A percentile compares a stretch with the other conserved stretches of the same genome.
Conservation (phyloP, 2,888 invertebrate genomes). For the Rhorus exstirpatorius region DNA sequence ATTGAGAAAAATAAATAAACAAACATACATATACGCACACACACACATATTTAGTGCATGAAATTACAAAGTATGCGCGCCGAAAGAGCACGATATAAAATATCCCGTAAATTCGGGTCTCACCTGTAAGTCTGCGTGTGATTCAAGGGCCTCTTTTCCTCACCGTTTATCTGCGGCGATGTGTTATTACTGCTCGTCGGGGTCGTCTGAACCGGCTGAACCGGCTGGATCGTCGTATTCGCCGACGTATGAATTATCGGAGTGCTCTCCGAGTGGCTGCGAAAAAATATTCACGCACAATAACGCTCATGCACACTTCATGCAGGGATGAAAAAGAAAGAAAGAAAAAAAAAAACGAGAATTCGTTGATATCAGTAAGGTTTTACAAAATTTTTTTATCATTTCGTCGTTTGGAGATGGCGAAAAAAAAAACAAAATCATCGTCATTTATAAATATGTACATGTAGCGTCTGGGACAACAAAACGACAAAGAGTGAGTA, state of each 20-base stretch:
- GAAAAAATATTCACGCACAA: constrained; percentile 76
- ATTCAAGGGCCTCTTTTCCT: constrained; percentile 89
- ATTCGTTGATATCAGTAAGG: not conserved
- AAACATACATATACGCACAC: constrained; percentile 4
- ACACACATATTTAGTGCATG: no score
- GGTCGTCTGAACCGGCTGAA: constrained; percentile 77
- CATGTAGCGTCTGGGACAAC: no score
- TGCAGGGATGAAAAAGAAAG: constrained; percentile 47
- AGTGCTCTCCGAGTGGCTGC: constrained; percentile 81
- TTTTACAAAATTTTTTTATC: no score
- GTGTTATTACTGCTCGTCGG: constrained; percentile 71
- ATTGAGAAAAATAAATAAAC: not conserved
- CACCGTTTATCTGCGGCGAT: constrained; percentile 87
- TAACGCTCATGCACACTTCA: constrained; percentile 74
- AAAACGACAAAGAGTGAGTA: no score
- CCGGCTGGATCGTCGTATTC: constrained; percentile 76
- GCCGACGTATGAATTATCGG: constrained; percentile 75
- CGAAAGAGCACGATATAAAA: not conserved
- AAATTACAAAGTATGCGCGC: constrained; percentile 7
- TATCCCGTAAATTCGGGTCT: constrained; percentile 33
- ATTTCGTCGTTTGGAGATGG: no score
- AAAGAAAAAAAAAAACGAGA: not conserved
- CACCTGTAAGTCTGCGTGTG: constrained; percentile 90
- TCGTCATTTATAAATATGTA: no score
- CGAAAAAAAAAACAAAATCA: no score